A percentile compares a stretch with the other conserved stretches of the same genome.
phyloP scores from a whole-genome alignment of 2,888 invertebrate genomes.

The Zele albiditarsus region DNA sequence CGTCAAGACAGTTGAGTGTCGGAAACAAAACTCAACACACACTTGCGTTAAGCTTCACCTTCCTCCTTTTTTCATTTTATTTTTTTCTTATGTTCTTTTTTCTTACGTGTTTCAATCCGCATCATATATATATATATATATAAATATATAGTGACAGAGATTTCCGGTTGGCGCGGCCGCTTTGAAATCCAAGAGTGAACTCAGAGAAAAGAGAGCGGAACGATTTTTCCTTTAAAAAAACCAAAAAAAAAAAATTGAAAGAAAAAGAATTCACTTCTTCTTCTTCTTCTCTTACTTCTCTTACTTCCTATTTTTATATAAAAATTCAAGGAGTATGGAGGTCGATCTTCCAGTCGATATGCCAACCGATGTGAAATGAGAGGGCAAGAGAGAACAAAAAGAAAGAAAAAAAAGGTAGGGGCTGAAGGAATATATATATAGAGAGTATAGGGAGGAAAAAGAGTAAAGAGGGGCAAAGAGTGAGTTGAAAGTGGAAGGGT shows the following conservation, averaged over 20 bases:
- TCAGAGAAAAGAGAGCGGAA: slow-evolving; percentile 51
- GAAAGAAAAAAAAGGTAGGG: slow-evolving; percentile 5
- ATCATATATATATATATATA: background rate
- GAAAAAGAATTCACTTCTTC: background rate
- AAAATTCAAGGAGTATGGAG: slow-evolving; percentile 6
- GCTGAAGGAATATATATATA: slow-evolving; percentile 5
- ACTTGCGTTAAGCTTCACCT: slow-evolving; percentile 6
- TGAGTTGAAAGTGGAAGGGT: background rate
- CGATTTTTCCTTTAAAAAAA: slow-evolving; percentile 47
- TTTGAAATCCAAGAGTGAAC: slow-evolving; percentile 36
- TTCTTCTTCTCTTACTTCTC: background rate
- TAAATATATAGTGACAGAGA: background rate
- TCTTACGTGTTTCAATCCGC: background rate
- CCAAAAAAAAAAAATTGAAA: background rate
- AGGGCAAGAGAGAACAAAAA: background rate
- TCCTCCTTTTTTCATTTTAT: background rate
- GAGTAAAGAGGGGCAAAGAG: background rate
- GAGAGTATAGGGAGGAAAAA: background rate
- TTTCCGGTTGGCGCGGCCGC: slow-evolving; percentile 5
- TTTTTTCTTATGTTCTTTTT: background rate
- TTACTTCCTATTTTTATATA: slow-evolving; percentile 1
- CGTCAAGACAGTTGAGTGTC: slow-evolving; percentile 1
- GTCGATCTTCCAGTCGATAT: slow-evolving; percentile 39
- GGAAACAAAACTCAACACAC: background rate
- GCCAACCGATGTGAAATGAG: slow-evolving; percentile 13